Evolutionary conservation across 2,113 vertebrate genomes (phyloP).

Genomic region (Anser brachyrhynchus): DNA sequence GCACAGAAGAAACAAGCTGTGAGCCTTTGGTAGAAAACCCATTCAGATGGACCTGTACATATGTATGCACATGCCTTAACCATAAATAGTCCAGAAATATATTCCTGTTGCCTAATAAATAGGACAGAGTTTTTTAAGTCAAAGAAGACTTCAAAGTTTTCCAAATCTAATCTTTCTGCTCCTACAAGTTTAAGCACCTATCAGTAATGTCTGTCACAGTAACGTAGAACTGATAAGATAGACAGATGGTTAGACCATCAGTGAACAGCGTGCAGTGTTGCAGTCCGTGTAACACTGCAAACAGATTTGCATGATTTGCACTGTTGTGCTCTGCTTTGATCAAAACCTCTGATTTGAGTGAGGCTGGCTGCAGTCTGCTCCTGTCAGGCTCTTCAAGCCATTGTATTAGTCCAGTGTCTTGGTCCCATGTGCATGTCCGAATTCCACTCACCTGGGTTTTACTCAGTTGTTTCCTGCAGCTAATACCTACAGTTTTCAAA

Average conservation of each 20-base stretch:
- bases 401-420: rapidly evolving
- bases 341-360: neutral
- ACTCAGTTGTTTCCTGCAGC: neutral
- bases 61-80: rapidly evolving
- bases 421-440: rapidly evolving
- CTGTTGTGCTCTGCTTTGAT: neutral
- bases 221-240: neutral
- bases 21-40: neutral
- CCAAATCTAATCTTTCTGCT: neutral
- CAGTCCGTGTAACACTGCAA: neutral
- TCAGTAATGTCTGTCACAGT: neutral
- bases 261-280: too few relatives aligned
- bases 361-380: neutral
- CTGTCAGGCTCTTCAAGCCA: rapidly evolving
- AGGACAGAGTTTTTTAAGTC: neutral
- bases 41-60: neutral
- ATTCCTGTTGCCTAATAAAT: neutral
- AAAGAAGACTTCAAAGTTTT: neutral
- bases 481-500: neutral
- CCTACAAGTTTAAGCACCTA: neutral
- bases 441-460: neutral
- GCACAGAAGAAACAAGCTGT: neutral
- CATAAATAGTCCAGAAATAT: neutral
- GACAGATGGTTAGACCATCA: neutral
- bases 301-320: neutral